phyloP scores from a whole-genome alignment of 2,113 vertebrate species.

The Hylia prasina region DNA sequence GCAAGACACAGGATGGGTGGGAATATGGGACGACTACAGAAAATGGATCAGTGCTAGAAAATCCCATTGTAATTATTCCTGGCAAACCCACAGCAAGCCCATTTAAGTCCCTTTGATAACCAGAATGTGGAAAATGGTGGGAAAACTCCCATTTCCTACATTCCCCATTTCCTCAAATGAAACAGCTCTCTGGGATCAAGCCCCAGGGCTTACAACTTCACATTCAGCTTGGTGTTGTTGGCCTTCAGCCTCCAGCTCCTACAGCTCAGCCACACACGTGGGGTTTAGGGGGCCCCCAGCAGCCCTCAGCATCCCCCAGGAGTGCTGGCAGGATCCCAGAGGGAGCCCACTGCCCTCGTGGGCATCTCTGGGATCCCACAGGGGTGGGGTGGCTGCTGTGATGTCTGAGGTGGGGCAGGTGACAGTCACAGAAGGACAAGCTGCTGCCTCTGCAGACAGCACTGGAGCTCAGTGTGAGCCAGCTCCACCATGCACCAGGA shows the following conservation, averaged over 20 bases:
- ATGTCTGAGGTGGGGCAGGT: not conserved
- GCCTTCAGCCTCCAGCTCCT: not conserved
- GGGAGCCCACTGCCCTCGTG: fast-evolving
- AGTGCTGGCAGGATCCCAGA: not conserved
- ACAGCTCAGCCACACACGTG: not conserved
- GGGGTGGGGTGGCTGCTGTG: not conserved
- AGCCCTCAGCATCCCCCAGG: not conserved
- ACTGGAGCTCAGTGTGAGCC: not conserved
- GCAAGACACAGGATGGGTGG: not conserved
- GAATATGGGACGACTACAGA: not conserved
- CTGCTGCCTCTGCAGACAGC: not conserved
- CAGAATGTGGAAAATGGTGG: not conserved
- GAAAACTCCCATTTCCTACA: not conserved
- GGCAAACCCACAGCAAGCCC: not conserved
- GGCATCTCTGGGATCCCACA: not conserved
- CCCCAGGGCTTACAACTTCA: not conserved
- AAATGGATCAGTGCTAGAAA: not conserved
- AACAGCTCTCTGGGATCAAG: not conserved
- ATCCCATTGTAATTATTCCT: not conserved
- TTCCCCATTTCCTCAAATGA: not conserved
- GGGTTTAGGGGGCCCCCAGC: not conserved
- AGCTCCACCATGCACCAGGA: fast-evolving
- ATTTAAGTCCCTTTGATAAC: not conserved
- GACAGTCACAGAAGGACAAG: not conserved
- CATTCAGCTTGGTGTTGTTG: not conserved